Evolutionary conservation across 2,888 invertebrate species (phyloP).

Genomic region (Eupithecia insigniata): DNA sequence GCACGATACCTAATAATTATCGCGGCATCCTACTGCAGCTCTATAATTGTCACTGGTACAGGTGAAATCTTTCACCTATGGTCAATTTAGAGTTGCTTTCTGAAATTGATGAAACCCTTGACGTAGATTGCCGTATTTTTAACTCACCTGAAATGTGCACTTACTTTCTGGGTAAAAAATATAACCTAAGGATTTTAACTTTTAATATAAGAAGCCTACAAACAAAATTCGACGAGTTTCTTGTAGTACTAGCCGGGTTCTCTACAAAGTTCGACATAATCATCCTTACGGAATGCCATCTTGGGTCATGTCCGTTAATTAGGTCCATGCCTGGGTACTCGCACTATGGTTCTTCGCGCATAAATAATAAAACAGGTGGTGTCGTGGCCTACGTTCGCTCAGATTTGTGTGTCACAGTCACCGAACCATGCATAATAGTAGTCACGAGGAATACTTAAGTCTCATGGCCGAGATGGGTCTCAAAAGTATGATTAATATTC

Average conservation of each 20-base stretch:
- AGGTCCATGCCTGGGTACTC: not conserved
- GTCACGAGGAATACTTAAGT: no score
- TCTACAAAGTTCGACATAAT: not conserved
- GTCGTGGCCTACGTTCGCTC: constrained; percentile 3
- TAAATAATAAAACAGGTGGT: not conserved
- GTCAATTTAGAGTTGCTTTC: not conserved
- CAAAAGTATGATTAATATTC: no score
- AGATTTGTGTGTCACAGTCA: not conserved
- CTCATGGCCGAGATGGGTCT: no score
- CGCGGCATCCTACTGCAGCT: not conserved
- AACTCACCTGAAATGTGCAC: not conserved
- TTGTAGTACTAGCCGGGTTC: not conserved
- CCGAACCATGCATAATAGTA: no score
- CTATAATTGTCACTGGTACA: not conserved
- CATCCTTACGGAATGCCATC: not conserved
- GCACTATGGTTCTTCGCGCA: not conserved
- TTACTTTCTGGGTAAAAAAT: not conserved
- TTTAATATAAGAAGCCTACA: constrained; percentile 5
- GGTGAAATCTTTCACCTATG: not conserved
- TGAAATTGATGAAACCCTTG: not conserved
- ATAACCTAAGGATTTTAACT: not conserved
- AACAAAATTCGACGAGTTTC: not conserved
- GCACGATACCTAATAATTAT: not conserved
- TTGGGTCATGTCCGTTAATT: not conserved
- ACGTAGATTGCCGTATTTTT: not conserved